Conservation (phyloP, 2,888 invertebrate genomes). For the Busseola fusca region DNA sequence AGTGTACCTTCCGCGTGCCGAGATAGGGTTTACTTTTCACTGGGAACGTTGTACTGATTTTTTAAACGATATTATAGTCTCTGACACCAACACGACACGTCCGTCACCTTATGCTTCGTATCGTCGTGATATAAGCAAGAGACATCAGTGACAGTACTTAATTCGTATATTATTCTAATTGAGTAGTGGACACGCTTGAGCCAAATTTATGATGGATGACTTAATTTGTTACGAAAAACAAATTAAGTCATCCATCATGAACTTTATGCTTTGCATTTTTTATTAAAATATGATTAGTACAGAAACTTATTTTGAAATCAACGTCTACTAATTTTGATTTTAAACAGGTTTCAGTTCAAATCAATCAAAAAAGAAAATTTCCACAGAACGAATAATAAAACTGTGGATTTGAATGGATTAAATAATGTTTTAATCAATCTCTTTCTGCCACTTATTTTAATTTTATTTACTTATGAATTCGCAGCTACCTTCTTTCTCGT, state of each 20-base stretch:
- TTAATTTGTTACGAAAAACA: too few relatives aligned
- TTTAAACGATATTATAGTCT: too few relatives aligned
- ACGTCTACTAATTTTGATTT: not conserved
- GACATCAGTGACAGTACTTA: not conserved
- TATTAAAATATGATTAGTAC: not conserved
- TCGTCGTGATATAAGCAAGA: too few relatives aligned
- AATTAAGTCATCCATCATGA: too few relatives aligned
- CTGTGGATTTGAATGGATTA: not conserved
- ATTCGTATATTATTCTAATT: not conserved
- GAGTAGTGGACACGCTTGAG: not conserved
- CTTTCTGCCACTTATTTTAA: not conserved
- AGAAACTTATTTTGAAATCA: not conserved
- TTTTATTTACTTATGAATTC: not conserved
- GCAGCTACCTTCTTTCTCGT: not conserved
- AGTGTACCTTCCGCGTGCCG: too few relatives aligned
- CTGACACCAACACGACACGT: too few relatives aligned
- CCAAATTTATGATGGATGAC: constrained; percentile 11
- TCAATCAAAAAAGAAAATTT: constrained; percentile 1
- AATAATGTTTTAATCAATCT: constrained; percentile 7
- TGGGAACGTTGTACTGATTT: too few relatives aligned
- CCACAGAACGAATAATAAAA: not conserved
- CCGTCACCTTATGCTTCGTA: too few relatives aligned
- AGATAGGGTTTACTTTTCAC: too few relatives aligned
- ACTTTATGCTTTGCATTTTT: not conserved
- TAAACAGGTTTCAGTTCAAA: not conserved